Conservation (phyloP, 2,113 vertebrate species). For the Elephantulus edwardii region DNA sequence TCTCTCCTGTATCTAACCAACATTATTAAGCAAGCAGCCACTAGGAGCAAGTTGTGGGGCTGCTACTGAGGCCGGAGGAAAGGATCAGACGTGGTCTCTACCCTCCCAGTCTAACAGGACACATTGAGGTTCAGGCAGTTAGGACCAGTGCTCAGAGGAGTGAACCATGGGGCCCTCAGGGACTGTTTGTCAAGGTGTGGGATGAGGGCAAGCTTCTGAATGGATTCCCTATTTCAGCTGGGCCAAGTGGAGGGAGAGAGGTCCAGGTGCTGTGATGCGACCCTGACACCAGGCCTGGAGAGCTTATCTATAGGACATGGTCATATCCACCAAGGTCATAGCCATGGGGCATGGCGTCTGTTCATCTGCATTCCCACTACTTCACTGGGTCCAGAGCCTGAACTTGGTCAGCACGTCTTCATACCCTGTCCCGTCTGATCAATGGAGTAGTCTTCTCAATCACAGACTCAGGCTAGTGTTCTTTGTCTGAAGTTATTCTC, state of each 20-base stretch:
- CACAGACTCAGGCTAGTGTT: not conserved
- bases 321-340: not conserved
- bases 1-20: not conserved
- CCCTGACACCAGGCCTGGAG: not conserved
- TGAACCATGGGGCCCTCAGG: not conserved
- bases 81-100: not conserved
- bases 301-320: not conserved
- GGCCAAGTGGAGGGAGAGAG: not conserved
- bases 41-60: not conserved
- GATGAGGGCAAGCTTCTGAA: not conserved
- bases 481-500: not conserved
- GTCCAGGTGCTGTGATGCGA: not conserved
- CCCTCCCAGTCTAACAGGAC: not conserved
- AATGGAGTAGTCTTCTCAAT: not conserved
- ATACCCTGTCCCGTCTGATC: not conserved
- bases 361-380: not conserved
- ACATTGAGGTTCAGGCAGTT: not conserved
- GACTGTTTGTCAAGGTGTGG: not conserved
- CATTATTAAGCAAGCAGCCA: not conserved
- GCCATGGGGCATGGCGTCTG: not conserved
- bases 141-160: not conserved
- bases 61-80: not conserved
- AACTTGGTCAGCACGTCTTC: not conserved
- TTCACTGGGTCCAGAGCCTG: not conserved
- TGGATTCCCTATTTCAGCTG: not conserved